Evolutionary conservation across 2,888 invertebrate species (phyloP).

Genomic region (Machimus rusticus): DNA sequence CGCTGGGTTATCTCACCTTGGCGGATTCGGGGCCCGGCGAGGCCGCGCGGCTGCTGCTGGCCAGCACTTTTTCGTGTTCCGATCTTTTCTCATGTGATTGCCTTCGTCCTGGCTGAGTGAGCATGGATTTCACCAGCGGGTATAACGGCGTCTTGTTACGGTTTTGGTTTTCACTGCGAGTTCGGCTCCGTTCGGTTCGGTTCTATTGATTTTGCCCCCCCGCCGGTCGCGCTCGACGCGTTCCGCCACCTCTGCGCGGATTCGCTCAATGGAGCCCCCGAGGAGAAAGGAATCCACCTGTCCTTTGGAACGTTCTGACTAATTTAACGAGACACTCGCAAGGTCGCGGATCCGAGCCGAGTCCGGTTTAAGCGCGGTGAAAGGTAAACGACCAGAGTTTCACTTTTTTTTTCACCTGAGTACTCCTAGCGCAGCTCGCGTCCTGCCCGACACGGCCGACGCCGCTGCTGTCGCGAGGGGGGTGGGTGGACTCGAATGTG

Average conservation of each 20-base stretch:
- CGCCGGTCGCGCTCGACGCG: neutral
- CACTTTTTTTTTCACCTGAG: neutral
- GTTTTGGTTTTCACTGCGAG: constrained; percentile 40
- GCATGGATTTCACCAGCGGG: constrained; percentile 33
- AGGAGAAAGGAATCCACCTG: constrained; percentile 27
- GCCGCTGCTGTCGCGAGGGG: neutral
- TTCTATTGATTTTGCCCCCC: neutral
- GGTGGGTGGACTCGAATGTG: neutral
- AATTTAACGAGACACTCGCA: constrained; percentile 19
- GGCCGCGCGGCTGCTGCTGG: neutral
- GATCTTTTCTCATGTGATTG: constrained; percentile 35
- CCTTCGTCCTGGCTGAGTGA: constrained; percentile 40
- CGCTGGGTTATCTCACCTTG: constrained; percentile 39
- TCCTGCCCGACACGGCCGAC: neutral
- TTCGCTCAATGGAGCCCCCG: neutral
- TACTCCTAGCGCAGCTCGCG: neutral
- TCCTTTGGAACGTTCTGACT: constrained; percentile 14
- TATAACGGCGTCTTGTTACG: constrained; percentile 42
- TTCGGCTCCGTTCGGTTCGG: neutral
- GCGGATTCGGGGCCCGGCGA: neutral
- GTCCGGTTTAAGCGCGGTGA: neutral
- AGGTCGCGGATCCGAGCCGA: constrained; percentile 8
- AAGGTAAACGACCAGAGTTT: constrained; percentile 35
- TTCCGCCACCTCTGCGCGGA: neutral
- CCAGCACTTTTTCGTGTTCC: neutral